These are phyloP conservation scores for Cheilosia vernalis DNA, from an alignment of 2,888 invertebrate genomes.

Conservation along the genomic window DNA sequence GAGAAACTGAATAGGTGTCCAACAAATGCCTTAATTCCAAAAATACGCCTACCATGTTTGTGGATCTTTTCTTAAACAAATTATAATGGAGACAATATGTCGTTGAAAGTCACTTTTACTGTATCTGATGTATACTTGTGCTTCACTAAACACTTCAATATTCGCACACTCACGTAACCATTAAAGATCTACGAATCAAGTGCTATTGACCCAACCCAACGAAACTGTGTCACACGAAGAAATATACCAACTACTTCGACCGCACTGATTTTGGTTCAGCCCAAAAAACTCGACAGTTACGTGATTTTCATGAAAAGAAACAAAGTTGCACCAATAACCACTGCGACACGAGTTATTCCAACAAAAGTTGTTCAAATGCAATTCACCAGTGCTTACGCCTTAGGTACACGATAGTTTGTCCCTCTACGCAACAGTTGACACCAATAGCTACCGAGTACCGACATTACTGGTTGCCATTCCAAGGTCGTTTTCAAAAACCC, in stretches of 20 bases:
- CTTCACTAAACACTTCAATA: no score
- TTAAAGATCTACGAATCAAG: constrained; percentile 17
- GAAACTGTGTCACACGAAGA: constrained; percentile 38
- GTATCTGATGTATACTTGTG: no score
- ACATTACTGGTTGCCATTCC: constrained; percentile 12
- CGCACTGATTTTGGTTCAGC: not conserved
- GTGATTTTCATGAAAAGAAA: constrained; percentile 39
- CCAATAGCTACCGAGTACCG: not conserved
- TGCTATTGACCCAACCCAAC: constrained; percentile 16
- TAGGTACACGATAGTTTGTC: constrained; percentile 1
- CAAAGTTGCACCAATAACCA: constrained; percentile 30
- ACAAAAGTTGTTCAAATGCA: not conserved
- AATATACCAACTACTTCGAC: constrained; percentile 10
- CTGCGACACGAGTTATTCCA: constrained; percentile 30
- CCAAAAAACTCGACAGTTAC: constrained; percentile 44
- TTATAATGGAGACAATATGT: no score
- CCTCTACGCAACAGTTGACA: not conserved
- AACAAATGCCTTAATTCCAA: no score
- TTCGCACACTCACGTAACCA: not conserved
- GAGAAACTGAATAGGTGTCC: no score
- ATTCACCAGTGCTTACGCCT: not conserved
- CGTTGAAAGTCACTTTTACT: no score
- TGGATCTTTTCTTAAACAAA: no score
- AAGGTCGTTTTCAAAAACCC: constrained; percentile 33
- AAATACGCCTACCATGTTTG: no score